Base-by-base conservation (phyloP, 2,888 invertebrate species). In the Chymomyza fuscimana region DNA sequence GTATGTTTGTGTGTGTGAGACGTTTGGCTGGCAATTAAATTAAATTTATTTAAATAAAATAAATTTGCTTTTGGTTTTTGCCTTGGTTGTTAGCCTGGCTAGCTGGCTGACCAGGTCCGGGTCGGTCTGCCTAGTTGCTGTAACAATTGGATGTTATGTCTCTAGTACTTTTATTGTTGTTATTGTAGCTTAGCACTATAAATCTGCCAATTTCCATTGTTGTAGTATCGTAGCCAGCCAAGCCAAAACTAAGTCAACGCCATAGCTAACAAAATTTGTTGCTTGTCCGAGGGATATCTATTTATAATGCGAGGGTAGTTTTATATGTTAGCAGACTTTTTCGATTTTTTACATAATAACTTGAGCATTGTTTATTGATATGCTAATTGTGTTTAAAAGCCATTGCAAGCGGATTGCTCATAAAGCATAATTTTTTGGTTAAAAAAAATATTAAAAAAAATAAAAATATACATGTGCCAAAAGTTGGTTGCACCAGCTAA, bases 241-340 rank as follows among this genome's bases (percentile, higher is more conserved):
- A 60, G 63, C 67, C 68, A 69, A 69, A 66, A 65, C 59, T 40
- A 61, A 29, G 46, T 36, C 15, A 63, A 56, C 56, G 40, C 40
- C 40, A 46, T 5, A 46, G 40, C 10, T 32, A n/a, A 29, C 29
- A 7, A 82, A 79, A 82, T 75, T 80, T 80, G 79, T 73, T 81
- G 80, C 85, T 89, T 90, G 87, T 90, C 90, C 91, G 91, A 90
- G 91, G 91, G 91, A 91, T 91, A 91, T 91, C 40, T 46, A 46
- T 46, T 87, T 89, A 90, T 89, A 46, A 85, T 32, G 32, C 32
- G 32, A 32, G 32, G 32, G 32, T 7, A 7, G 32, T 5, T 32
- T 32, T 32, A 32, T 1, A 9, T 5, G 5, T 32, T 4, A 32
- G 46, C 9, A 61, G 40, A 40, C 19, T 36, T 10, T 40, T 7